Conservation (phyloP, 2,888 invertebrate species). For the Netelia inedita region DNA sequence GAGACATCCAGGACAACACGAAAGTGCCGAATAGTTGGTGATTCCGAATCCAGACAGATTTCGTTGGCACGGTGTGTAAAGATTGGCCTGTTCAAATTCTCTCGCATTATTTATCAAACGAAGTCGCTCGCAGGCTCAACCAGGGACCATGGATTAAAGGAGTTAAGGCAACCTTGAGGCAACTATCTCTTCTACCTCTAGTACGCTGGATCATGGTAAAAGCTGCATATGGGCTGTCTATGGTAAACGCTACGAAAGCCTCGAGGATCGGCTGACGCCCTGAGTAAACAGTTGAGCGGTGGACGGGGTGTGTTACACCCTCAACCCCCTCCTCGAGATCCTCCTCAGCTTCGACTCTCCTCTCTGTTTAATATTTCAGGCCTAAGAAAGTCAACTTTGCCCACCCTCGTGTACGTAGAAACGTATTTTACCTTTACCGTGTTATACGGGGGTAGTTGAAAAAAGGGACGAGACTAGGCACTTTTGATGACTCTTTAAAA, state of each 20-base stretch:
- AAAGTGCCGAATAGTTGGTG: constrained; percentile 31
- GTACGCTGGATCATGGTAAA: background rate
- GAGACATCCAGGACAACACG: constrained; percentile 33
- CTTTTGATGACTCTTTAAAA: too few relatives aligned
- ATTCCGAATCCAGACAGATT: constrained; percentile 16
- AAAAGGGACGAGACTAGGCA: too few relatives aligned
- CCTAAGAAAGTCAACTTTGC: constrained; percentile 77
- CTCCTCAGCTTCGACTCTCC: constrained; percentile 4
- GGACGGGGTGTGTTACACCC: background rate
- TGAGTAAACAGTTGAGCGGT: constrained; percentile 14
- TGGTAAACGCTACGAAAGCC: constrained; percentile 22
- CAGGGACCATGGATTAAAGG: constrained; percentile 23
- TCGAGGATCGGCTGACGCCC: constrained; percentile 14
- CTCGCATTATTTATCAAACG: constrained; percentile 82
- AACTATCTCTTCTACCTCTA: constrained; percentile 7
- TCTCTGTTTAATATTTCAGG: constrained; percentile 81
- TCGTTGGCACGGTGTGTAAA: constrained; percentile 10
- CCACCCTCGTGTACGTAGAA: constrained; percentile 75
- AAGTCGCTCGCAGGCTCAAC: constrained; percentile 45
- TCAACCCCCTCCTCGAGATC: background rate
- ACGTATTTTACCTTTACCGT: constrained; percentile 58
- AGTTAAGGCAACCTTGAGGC: constrained; percentile 30
- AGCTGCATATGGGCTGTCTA: background rate
- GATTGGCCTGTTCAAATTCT: constrained; percentile 75
- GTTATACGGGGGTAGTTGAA: constrained; percentile 39